phyloP scores from a whole-genome alignment of 2,113 vertebrate species.

The Cryptoleucopteryx plumbea region DNA sequence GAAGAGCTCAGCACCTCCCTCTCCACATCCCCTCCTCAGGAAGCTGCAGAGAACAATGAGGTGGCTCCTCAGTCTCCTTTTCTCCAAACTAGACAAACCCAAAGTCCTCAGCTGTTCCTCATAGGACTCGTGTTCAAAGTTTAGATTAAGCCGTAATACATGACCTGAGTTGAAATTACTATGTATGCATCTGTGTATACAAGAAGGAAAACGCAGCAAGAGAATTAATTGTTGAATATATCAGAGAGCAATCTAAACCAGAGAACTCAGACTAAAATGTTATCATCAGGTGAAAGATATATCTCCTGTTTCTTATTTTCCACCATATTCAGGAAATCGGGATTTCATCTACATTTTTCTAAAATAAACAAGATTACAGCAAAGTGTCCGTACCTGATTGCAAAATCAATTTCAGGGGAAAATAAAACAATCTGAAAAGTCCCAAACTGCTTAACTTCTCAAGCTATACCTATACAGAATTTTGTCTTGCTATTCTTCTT shows the following conservation, averaged over 20 bases:
- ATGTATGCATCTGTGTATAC: background rate
- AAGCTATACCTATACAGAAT: background rate
- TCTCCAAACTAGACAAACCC: background rate
- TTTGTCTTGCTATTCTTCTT: constrained; percentile 1
- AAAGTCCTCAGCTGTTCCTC: background rate
- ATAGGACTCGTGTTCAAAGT: background rate
- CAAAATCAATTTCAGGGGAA: background rate
- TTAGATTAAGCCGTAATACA: background rate
- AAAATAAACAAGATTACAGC: constrained; percentile 15
- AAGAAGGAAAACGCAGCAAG: background rate
- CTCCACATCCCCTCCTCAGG: background rate
- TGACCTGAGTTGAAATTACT: background rate
- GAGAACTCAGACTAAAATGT: background rate
- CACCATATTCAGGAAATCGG: background rate
- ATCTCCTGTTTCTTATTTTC: background rate
- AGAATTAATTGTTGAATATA: background rate
- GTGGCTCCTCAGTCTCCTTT: rapidly evolving
- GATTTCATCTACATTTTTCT: background rate
- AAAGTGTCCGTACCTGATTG: background rate
- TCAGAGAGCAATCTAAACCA: background rate
- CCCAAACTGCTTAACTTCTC: background rate
- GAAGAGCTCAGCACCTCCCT: background rate
- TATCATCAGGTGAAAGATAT: background rate
- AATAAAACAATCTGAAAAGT: constrained; percentile 19
- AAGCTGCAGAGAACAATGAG: background rate